Conservation (phyloP, 1,140 invertebrate species). For the Cherax quadricarinatus region DNA sequence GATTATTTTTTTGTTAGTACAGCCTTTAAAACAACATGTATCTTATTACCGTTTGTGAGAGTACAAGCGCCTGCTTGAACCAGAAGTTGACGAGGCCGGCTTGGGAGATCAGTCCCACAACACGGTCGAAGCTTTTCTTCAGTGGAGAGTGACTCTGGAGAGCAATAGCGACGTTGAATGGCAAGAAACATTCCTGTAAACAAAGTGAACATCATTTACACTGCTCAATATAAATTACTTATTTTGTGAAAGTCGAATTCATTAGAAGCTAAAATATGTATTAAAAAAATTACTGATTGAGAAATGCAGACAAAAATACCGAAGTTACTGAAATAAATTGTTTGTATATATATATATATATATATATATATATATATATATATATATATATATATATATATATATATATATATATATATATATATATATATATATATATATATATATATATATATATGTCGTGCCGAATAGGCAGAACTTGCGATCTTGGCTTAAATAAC, state of each 20-base stretch:
- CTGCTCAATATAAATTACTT: neutral
- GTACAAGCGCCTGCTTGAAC: neutral
- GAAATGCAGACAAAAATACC: neutral
- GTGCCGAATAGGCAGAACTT: no score
- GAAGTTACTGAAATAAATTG: no score
- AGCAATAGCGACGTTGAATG: constrained; percentile 19
- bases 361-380: no score
- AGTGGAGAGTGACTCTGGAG: constrained; percentile 30
- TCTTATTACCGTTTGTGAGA: neutral
- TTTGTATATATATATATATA: no score
- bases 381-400: no score
- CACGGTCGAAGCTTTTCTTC: neutral
- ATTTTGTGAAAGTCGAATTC: neutral
- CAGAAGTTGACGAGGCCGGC: neutral
- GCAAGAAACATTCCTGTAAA: constrained; percentile 24
- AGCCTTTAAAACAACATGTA: no score
- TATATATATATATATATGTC: no score
- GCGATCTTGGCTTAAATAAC: no score
- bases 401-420: no score
- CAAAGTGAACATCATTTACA: neutral
- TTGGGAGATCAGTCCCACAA: neutral
- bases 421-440: no score
- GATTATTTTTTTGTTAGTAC: no score
- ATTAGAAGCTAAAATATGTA: neutral
- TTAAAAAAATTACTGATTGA: neutral